Evolutionary conservation across 2,797 vertebrate genomes (phyloP).

Genomic region (Geotrypetes seraphini): DNA sequence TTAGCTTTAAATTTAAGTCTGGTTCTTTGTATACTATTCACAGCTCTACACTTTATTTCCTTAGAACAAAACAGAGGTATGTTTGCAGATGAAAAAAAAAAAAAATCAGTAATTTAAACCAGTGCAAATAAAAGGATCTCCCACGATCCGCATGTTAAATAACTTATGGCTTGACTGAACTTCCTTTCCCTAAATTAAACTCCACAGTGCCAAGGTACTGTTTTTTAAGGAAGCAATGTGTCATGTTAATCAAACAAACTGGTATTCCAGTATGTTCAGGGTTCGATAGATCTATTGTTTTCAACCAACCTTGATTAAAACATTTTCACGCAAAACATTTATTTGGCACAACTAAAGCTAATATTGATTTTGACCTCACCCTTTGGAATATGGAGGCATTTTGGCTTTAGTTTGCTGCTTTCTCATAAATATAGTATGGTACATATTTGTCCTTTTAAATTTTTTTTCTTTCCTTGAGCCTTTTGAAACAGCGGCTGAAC

Average conservation of each 20-base stretch:
- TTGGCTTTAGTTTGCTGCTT: conserved; percentile 14
- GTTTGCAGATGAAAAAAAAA: fast-evolving
- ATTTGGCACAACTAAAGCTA: conserved; percentile 14
- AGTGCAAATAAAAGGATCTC: neutral
- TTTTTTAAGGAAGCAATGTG: conserved; percentile 13
- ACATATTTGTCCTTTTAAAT: conserved; percentile 37
- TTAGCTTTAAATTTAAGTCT: neutral
- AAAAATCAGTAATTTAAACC: neutral
- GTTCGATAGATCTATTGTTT: conserved; percentile 21
- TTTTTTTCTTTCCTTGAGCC: neutral
- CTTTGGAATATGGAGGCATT: conserved; percentile 15
- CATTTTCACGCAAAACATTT: conserved; percentile 25
- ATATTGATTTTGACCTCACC: conserved; percentile 51
- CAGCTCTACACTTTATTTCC: neutral
- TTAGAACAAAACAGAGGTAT: neutral
- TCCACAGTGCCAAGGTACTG: conserved; percentile 2
- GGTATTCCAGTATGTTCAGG: conserved; percentile 8
- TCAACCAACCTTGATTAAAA: conserved; percentile 21
- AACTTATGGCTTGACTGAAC: neutral
- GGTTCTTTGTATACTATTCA: neutral
- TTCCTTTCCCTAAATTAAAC: conserved; percentile 5
- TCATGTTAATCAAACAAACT: conserved; percentile 14
- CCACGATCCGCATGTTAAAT: fast-evolving
- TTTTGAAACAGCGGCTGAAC: neutral
- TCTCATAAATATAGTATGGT: neutral